Base-by-base conservation (phyloP, 2,113 vertebrate genomes). In the Heloderma charlesbogerti region DNA sequence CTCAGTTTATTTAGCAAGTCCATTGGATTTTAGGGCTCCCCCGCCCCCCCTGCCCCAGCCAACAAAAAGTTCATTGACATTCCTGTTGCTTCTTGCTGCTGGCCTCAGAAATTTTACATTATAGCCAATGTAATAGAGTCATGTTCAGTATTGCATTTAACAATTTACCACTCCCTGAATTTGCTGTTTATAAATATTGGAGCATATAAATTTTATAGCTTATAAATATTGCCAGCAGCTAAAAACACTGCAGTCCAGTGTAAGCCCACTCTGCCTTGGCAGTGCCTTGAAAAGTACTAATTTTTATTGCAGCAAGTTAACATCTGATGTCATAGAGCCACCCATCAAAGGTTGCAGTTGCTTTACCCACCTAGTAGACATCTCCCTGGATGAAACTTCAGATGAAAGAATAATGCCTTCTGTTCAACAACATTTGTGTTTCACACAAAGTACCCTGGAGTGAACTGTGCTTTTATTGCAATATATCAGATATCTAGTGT, bases 151-250 rank as follows among this genome's bases (percentile, higher is more conserved):
- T 45, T 92, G 86, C 69, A 82, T 84, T 92, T 89, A 67, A 88
- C 87, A 91, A 63, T 0, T 0, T 78, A 66, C 45, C 81, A 71
- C 1, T 88, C 88, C 88, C 87, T 86, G 37, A 75, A 74, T 87
- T 83, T 77, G 83, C 81, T 66, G 79, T 88, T 93, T 93, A 83
- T 88, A 94, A 94, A 94, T 92, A 94, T 94, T 96, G 95, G 77
- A 93, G 86, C 69, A 86, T 92, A 91, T 92, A 82, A 95, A 94
- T 89, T 60, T 27, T 84, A 29, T 69, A 74, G 60, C 84, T 96
- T 92, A 93, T 72, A 94, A 94, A 93, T 89, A 81, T 40, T 91
- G 37, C 91, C 90, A 89, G 86, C 86, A 94, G 93, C 91, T 78
- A 91, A 88, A 88, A 0, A 1, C 78, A 8, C 0, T 85, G 63